Conservation (phyloP, 2,888 invertebrate genomes). For the Rhamphomyia laevipes region DNA sequence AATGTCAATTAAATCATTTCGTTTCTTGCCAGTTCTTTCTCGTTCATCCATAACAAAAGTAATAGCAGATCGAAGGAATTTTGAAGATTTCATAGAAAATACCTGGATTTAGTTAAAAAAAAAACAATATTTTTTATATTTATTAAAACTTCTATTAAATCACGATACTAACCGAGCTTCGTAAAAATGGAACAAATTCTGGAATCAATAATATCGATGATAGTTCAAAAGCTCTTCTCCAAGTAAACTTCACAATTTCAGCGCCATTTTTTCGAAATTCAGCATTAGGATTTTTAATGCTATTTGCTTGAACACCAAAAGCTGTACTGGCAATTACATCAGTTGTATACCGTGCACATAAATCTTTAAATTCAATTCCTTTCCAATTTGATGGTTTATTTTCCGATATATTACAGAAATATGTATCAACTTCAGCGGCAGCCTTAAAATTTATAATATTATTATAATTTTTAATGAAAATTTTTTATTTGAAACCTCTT, state of each 20-base stretch:
- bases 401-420: background rate
- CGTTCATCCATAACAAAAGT: slow-evolving; percentile 37
- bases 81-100: slow-evolving; percentile 14
- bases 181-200: slow-evolving; percentile 26
- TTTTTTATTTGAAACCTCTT: slow-evolving; percentile 21
- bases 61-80: slow-evolving; percentile 27
- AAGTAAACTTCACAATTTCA: slow-evolving; percentile 31
- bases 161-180: too few relatives aligned
- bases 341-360: slow-evolving; percentile 32
- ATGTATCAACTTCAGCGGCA: background rate
- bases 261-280: slow-evolving; percentile 37
- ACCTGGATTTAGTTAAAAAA: background rate
- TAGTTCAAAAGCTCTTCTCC: slow-evolving; percentile 32
- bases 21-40: slow-evolving; percentile 26
- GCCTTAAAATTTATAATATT: background rate
- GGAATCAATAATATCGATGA: slow-evolving; percentile 37
- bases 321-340: slow-evolving; percentile 40
- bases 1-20: slow-evolving; percentile 34
- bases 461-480: background rate
- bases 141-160: too few relatives aligned
- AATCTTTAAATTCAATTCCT: slow-evolving; percentile 27
- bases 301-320: slow-evolving; percentile 39
- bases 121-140: too few relatives aligned
- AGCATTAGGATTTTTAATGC: slow-evolving; percentile 31
- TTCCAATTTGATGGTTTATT: background rate